Evolutionary conservation across 2,888 invertebrate species (phyloP), one percentile per base, ranked within the genome.

Genomic region (Pristionchus maxplancki): DNA sequence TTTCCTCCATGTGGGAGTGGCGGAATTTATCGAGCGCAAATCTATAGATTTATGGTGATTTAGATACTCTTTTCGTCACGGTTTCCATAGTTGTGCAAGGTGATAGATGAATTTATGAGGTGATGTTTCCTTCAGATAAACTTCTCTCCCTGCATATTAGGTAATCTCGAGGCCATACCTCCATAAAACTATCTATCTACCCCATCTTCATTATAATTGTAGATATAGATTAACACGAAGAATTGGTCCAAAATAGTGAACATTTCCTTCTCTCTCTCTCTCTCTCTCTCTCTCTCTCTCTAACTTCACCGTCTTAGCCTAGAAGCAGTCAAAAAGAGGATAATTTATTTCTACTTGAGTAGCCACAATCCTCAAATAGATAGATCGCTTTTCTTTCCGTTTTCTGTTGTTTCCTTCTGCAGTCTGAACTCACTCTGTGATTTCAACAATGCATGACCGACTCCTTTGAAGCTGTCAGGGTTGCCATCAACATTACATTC

Each of bases 21-120:
- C 37, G 11, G 40, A 31, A 24, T 31, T 28, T 78, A 78, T 78
- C 44, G n/a, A 44, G n/a, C 44, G 78, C n/a, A 15, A 44, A 34
- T 40, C 71, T 20, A n/a, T n/a, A 9, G 37, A 34, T 44, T 48
- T 48, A 48, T 5, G 24, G 5, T 20, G 34, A 78, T 78, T 78
- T 78, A 78, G 37, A 28, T 5, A 8, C 11, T 78, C 44, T 78
- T n/a, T n/a, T n/a, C 13, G 20, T 78, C 78, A 78, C 44, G 28
- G 78, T 44, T 78, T 44, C n/a, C 44, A 44, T 50, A 31, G 44
- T 81, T 81, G 31, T 81, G 81, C 81, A 50, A 81, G 40, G 81
- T 48, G 81, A 81, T 81, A 81, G 81, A 81, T 74, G 74, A 74
- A 74, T 74, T 74, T 74, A 74, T 40, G 74, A 74, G 74, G 74